Conservation (phyloP, 2,797 vertebrate genomes). For the Amblyraja radiata region DNA sequence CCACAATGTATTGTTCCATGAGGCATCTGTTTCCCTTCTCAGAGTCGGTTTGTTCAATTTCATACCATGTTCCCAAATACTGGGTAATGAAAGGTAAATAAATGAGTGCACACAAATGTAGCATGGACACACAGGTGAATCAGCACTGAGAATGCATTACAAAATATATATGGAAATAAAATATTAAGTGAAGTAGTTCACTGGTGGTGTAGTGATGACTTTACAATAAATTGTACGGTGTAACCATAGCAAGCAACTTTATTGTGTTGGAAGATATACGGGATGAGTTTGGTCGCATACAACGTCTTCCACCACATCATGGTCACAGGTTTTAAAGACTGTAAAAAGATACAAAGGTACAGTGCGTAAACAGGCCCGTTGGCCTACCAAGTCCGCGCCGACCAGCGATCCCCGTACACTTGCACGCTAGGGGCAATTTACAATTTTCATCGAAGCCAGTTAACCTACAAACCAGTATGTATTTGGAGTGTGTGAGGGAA, state of each 20-base stretch:
- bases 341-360: not conserved
- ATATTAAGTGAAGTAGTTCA: not conserved
- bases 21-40: slow-evolving; percentile 74
- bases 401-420: too few species aligned
- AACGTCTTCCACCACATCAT: not conserved
- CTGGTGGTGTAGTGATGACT: not conserved
- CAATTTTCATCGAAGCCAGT: too few species aligned
- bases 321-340: not conserved
- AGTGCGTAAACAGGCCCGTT: too few species aligned
- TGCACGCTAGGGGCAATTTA: too few species aligned
- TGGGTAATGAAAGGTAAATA: slow-evolving; percentile 49
- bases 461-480: too few species aligned
- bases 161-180: not conserved
- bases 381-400: too few species aligned
- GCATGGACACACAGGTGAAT: not conserved
- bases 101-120: not conserved
- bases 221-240: not conserved
- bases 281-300: not conserved
- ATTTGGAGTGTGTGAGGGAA: too few species aligned
- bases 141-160: not conserved
- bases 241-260: not conserved
- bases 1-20: slow-evolving; percentile 76
- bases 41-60: slow-evolving; percentile 83
- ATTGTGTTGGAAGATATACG: not conserved
- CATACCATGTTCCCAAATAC: slow-evolving; percentile 89